Percentiles rank a stretch among this genome's conserved stretches.
Evolutionary conservation across 2,888 invertebrate genomes (phyloP).

Genomic region (Stictocephala bisonia): DNA sequence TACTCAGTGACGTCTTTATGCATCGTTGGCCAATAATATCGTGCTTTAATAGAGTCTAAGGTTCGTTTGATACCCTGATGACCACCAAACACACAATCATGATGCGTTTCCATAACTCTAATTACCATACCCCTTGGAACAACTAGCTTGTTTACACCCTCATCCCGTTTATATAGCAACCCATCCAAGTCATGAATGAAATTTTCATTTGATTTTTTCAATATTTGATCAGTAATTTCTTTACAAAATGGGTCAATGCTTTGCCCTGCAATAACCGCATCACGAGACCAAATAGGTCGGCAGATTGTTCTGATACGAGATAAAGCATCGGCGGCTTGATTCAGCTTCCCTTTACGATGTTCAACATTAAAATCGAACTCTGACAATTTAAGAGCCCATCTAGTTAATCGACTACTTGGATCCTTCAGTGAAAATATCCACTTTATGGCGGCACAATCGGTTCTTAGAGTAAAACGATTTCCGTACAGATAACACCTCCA

Average conservation of each 20-base stretch:
- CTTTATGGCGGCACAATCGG: constrained; percentile 38
- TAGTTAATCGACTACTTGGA: constrained; percentile 40
- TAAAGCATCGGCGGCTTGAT: constrained; percentile 1
- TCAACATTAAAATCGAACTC: constrained; percentile 41
- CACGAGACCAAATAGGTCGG: constrained; percentile 7
- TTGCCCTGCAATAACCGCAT: background rate
- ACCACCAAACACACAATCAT: constrained; percentile 54
- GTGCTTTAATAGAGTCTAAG: constrained; percentile 52
- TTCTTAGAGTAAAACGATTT: constrained; percentile 11
- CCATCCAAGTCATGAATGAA: background rate
- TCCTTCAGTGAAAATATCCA: constrained; percentile 50
- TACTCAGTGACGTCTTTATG: constrained; percentile 60
- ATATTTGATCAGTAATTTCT: background rate
- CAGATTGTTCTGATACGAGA: background rate
- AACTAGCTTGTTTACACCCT: background rate
- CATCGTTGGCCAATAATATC: constrained; percentile 61
- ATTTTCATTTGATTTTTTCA: background rate
- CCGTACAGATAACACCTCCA: constrained; percentile 38
- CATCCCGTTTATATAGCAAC: background rate
- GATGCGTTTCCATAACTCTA: constrained; percentile 51
- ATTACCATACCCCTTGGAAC: constrained; percentile 9
- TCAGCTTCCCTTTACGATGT: constrained; percentile 2
- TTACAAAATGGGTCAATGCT: background rate
- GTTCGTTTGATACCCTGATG: constrained; percentile 60
- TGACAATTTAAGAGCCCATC: constrained; percentile 47